Evolutionary conservation across 2,797 vertebrate species (phyloP), one percentile per base, ranked within the genome.

Genomic region (Gymnoscopelus braueri): DNA sequence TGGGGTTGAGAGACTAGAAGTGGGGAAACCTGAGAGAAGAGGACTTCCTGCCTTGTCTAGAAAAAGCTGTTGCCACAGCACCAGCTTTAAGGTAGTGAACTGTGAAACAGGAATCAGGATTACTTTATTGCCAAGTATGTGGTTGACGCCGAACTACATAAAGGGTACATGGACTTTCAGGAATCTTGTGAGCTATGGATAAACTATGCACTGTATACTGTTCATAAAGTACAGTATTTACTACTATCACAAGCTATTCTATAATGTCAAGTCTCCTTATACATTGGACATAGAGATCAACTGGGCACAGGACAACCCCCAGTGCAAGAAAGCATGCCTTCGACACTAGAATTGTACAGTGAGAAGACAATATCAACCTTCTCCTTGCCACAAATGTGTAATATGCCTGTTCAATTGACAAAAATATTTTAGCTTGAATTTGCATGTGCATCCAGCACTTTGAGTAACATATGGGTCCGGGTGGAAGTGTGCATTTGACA

Each of bases 61-160:
- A 29, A 57, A 63, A 64, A 74, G 71, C 70, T 78, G 19, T 39
- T 29, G 79, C 74, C 73, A 52, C 58, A 71, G 63, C 63, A 32
- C 2, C 3, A 59, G 52, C 67, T 75, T 77, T 69, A 71, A 69
- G 74, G 65, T 67, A 50, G 23, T 23, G 54, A 12, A 39, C 60
- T 65, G 48, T 56, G 49, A 44, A 44, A 9, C 39, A 44, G 39
- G 39, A 44, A 44, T 44, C 8, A 44, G 9, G 47, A 26, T 44
- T 8, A 9, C 39, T 44, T 44, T 44, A 44, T 44, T 44, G 39
- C 39, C 39, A 10, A 44, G 39, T 44, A 44, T 44, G 39, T 44
- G 39, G 39, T 44, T 10, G 39, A 44, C 8, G 39, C 9, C 10
- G 39, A 44, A 44, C 39, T 44, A 44, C 39, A 10, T 44, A 9